Conservation (phyloP, 2,797 vertebrate genomes). For the Lacerta bilineata region DNA sequence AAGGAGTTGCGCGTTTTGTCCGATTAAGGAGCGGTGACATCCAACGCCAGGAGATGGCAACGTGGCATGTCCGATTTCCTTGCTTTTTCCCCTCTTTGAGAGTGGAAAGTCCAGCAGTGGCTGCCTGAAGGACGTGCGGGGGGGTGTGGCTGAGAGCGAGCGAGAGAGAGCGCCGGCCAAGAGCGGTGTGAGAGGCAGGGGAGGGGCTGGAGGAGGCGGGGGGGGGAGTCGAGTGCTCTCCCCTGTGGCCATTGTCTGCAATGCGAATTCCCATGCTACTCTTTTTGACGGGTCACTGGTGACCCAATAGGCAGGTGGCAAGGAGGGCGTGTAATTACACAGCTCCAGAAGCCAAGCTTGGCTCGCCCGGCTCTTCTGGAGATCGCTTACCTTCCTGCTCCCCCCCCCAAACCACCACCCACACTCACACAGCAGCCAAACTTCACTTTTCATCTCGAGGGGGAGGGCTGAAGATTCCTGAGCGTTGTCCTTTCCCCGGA, state of each 20-base stretch:
- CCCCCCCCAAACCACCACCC: background rate
- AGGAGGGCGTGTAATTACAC: constrained; percentile 97
- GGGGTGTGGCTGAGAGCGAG: background rate
- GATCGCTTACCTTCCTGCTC: background rate
- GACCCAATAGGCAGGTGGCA: constrained; percentile 98
- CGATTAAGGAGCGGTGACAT: constrained; percentile 8
- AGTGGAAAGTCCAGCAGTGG: constrained; percentile 34
- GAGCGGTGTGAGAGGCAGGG: constrained; percentile 22
- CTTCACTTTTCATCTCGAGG: constrained; percentile 45
- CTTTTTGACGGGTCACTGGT: constrained; percentile 99
- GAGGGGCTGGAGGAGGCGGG: constrained; percentile 52
- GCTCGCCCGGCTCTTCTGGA: constrained; percentile 50
- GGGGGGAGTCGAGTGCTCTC: constrained; percentile 65
- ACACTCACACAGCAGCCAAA: background rate
- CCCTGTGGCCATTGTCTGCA: constrained; percentile 79
- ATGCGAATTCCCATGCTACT: constrained; percentile 97
- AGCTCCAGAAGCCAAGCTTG: constrained; percentile 75
- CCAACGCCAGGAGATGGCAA: constrained; percentile 37
- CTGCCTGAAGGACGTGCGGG: constrained; percentile 39
- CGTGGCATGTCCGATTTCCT: constrained; percentile 29
- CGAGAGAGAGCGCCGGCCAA: background rate
- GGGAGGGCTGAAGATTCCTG: background rate
- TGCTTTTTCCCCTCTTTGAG: constrained; percentile 35
- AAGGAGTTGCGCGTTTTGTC: background rate
- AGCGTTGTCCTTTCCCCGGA: constrained; percentile 16